Conservation (phyloP, 1,140 invertebrate species). For the Aleiodes sp. region DNA sequence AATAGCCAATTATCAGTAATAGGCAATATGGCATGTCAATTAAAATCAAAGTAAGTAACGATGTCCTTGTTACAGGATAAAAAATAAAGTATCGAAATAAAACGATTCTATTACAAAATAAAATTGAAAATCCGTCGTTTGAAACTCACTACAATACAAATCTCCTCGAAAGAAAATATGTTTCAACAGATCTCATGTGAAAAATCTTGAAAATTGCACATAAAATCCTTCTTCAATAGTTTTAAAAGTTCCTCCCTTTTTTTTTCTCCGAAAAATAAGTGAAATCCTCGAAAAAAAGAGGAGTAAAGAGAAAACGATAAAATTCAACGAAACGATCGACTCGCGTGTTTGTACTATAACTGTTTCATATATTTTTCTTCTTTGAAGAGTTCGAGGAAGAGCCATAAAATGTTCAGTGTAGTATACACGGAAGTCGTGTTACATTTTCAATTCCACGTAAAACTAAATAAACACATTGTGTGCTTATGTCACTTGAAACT, state of each 20-base stretch:
- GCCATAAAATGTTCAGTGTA: not conserved
- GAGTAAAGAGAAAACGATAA: not conserved
- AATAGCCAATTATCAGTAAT: slow-evolving; percentile 27
- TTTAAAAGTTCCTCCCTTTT: too few species aligned
- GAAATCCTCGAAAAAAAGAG: too few species aligned
- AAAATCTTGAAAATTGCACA: too few species aligned
- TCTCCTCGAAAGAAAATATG: too few species aligned
- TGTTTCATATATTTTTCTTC: not conserved
- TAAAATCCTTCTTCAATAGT: too few species aligned
- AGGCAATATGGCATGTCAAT: not conserved
- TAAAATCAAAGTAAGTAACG: not conserved
- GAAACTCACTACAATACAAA: too few species aligned
- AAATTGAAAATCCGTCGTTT: too few species aligned
- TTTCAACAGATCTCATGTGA: too few species aligned
- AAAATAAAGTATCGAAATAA: too few species aligned
- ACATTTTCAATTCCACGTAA: not conserved
- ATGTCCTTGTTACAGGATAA: too few species aligned
- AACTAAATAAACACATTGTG: not conserved
- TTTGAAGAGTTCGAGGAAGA: not conserved
- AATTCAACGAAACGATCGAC: not conserved
- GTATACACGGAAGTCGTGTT: not conserved
- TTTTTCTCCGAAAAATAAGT: too few species aligned
- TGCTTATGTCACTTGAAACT: not conserved
- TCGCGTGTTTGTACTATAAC: not conserved
- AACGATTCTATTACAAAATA: too few species aligned